Conservation (phyloP, 2,113 vertebrate species). For the Epinephelus fuscoguttatus region DNA sequence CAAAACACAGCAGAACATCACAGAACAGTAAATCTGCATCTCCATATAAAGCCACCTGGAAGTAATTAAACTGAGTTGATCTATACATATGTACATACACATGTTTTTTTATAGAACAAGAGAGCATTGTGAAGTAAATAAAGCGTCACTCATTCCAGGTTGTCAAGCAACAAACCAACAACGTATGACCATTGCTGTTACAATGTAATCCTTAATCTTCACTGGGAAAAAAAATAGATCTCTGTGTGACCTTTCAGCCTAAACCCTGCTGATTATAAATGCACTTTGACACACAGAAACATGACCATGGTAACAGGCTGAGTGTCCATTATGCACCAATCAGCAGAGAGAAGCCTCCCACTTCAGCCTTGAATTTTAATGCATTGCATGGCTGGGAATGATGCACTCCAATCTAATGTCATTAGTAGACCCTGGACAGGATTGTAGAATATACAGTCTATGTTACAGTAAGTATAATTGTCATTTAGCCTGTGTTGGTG, state of each 20-base stretch:
- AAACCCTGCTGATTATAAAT: constrained; percentile 26
- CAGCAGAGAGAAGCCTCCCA: constrained; percentile 2
- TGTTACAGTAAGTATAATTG: neutral
- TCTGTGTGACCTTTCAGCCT: constrained; percentile 7
- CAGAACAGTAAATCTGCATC: neutral
- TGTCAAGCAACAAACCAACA: neutral
- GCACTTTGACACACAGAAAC: constrained; percentile 20
- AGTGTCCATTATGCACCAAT: constrained; percentile 22
- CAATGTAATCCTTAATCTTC: neutral
- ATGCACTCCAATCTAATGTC: neutral
- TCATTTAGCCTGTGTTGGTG: neutral
- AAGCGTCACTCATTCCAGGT: neutral
- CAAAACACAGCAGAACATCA: neutral
- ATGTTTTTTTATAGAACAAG: neutral
- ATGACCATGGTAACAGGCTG: neutral
- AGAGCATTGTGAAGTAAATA: neutral
- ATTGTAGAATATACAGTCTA: no score
- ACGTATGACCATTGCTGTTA: neutral
- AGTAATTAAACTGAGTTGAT: neutral
- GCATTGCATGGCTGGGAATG: neutral
- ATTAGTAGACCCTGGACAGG: constrained; percentile 1
- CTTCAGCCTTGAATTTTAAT: constrained; percentile 22
- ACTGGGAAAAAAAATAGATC: neutral
- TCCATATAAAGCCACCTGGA: neutral
- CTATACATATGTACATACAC: no score